These are phyloP conservation scores for Corticium candelabrum DNA, from an alignment of 37 sponge, comb jelly and placozoan genomes.

Conservation along the genomic window DNA sequence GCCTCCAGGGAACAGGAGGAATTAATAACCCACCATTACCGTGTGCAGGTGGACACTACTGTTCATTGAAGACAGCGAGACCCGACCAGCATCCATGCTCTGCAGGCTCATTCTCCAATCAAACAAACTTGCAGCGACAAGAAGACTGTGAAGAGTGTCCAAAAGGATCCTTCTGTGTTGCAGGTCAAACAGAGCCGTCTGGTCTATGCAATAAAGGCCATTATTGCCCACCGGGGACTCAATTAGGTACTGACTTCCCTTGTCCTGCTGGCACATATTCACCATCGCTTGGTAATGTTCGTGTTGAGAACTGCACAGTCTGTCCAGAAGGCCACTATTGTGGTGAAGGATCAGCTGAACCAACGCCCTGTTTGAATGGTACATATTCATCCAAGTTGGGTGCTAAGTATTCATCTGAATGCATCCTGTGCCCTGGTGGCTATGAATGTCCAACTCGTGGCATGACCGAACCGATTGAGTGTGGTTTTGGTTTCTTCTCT, in stretches of 20 bases:
- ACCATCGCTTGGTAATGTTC: neutral
- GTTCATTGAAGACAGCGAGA: slow-evolving; percentile 14
- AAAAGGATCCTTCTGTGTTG: slow-evolving; percentile 2
- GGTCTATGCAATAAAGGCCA: neutral
- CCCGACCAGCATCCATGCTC: neutral
- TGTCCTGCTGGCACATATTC: slow-evolving; percentile 8
- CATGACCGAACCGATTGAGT: neutral
- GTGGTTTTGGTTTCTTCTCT: slow-evolving; percentile 1
- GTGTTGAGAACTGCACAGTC: neutral
- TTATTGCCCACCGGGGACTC: neutral
- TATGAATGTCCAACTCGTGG: neutral
- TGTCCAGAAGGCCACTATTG: slow-evolving; percentile 31
- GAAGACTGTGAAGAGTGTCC: slow-evolving; percentile 11
- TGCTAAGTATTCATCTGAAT: neutral
- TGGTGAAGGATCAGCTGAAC: slow-evolving; percentile 7
- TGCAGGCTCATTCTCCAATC: slow-evolving; percentile 8
- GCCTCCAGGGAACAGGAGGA: neutral
- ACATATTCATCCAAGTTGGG: slow-evolving; percentile 12
- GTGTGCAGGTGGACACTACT: slow-evolving; percentile 31
- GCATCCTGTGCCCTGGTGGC: slow-evolving; percentile 2
- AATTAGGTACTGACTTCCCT: neutral
- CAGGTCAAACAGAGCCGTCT: neutral
- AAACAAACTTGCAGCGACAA: neutral
- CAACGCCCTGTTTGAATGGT: slow-evolving; percentile 16
- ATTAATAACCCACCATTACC: slow-evolving; percentile 6